A percentile compares a stretch with the other conserved stretches of the same genome.
Conservation (phyloP, 2,888 invertebrate species). For the Drosophila mulleri region DNA sequence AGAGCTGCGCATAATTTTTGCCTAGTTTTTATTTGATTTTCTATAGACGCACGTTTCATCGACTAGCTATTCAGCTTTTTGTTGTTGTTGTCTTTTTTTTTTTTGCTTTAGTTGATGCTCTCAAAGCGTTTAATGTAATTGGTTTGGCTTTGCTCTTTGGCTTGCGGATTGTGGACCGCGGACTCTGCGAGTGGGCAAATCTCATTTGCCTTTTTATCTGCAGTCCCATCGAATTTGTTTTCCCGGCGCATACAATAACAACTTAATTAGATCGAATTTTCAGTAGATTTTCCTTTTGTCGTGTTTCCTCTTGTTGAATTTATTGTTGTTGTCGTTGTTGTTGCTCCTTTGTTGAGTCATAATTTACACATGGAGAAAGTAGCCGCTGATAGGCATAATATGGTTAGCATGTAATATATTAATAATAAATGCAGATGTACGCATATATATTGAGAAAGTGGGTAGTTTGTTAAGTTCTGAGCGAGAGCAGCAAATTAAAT, state of each 20-base stretch:
- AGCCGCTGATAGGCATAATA: conserved; percentile 27
- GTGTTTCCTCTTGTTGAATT: background rate
- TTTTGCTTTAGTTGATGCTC: conserved; percentile 27
- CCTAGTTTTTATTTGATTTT: conserved; percentile 64
- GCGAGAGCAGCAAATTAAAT: background rate
- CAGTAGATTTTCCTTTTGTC: conserved; percentile 29
- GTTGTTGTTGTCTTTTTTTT: background rate
- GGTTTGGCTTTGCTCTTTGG: conserved; percentile 53
- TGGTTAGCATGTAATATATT: conserved; percentile 6
- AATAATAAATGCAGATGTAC: background rate
- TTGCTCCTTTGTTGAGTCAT: conserved; percentile 33
- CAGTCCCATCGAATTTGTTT: conserved; percentile 71
- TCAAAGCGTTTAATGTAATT: conserved; percentile 79
- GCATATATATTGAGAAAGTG: background rate
- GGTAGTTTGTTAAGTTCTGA: conserved; percentile 21
- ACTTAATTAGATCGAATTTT: conserved; percentile 78
- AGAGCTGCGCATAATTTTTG: conserved; percentile 67
- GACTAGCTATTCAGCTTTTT: conserved; percentile 20
- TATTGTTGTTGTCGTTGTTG: conserved; percentile 1
- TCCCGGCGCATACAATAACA: conserved; percentile 66
- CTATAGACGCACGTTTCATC: conserved; percentile 55
- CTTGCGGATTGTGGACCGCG: conserved; percentile 14
- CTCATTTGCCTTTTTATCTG: conserved; percentile 50
- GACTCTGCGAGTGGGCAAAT: conserved; percentile 12
- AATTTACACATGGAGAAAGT: conserved; percentile 63